Conservation (phyloP, 2,888 invertebrate species). For the Apodemia zela region DNA sequence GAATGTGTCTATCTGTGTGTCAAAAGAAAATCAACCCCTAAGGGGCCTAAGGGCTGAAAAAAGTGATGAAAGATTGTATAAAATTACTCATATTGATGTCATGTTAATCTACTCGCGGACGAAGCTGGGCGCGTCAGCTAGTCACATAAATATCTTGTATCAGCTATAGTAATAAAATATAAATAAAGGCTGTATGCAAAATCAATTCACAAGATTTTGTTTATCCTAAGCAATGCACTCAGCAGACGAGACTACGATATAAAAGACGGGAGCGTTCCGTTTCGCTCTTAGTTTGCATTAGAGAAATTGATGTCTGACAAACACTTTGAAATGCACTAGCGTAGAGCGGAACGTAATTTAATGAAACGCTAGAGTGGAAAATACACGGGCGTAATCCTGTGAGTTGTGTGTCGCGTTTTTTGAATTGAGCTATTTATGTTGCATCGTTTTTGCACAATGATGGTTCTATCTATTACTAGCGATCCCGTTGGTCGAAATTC, state of each 20-base stretch:
- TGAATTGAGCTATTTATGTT: background rate
- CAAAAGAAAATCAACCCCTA: too few species aligned
- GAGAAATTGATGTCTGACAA: constrained; percentile 15
- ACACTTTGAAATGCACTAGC: constrained; percentile 5
- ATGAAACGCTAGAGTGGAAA: constrained; percentile 6
- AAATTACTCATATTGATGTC: too few species aligned
- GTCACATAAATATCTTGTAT: too few species aligned
- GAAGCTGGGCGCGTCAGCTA: too few species aligned
- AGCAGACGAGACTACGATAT: background rate
- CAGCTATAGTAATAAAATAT: too few species aligned
- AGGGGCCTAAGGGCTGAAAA: too few species aligned
- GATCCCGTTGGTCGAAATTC: too few species aligned
- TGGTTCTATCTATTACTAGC: background rate
- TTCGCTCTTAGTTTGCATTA: constrained; percentile 17
- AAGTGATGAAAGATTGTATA: too few species aligned
- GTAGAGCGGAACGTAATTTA: constrained; percentile 3
- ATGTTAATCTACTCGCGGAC: too few species aligned
- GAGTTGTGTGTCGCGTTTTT: background rate
- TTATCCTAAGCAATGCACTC: background rate
- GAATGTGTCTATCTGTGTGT: too few species aligned
- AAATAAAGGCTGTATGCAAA: background rate
- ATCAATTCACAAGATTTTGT: background rate
- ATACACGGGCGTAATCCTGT: background rate
- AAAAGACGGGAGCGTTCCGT: constrained; percentile 9
- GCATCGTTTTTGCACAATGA: background rate